Base-by-base conservation (phyloP, 1,140 invertebrate species). In the Teleogryllus occipitalis region DNA sequence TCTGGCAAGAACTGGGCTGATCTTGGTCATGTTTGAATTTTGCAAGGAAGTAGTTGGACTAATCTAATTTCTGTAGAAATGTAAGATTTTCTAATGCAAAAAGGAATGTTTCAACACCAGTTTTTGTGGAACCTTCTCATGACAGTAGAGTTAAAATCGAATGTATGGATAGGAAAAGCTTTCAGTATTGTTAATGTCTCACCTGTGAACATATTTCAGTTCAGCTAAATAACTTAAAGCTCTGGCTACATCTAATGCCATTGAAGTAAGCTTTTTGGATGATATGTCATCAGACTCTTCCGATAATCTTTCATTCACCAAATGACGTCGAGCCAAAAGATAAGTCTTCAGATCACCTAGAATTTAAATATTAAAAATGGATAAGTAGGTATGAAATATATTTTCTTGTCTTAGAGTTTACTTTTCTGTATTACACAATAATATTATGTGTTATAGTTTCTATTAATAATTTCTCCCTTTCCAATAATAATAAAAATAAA, bases 181-280 rank as follows among this genome's bases (percentile, higher is more conserved):
- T 73, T 15, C 72, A 73, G 21, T 73, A 15, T 8, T 8, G 21
- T 73, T 73, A 46, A 7, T 76, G 48, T 74, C 79, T 82, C 80
- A 89, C 91, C 91, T 87, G 84, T 97, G 95, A 27, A 96, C 94
- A 85, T 94, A 95, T 86, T 94, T 95, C 47, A 92, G 84, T 82
- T 93, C 89, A 7, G 93, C 92, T 65, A 96, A 87, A 85, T 96
- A 96, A 76, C 91, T 92, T 76, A 98, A 88, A 21, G 94, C 96
- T 77, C 93, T 89, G 0, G 95, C 94, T 48, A 97, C 92, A 86
- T 97, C 96, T 77, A 95, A 86, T 0, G 95, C 94, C 91, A 97
- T 96, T 75, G 89, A 90, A 0, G 96, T 97, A 49, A 97, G 87
- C 76, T 91, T 91, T 80, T 92, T 92, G 79, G 91, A 89, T 0